Conservation (phyloP, 2,113 vertebrate species). For the Azemiops feae region DNA sequence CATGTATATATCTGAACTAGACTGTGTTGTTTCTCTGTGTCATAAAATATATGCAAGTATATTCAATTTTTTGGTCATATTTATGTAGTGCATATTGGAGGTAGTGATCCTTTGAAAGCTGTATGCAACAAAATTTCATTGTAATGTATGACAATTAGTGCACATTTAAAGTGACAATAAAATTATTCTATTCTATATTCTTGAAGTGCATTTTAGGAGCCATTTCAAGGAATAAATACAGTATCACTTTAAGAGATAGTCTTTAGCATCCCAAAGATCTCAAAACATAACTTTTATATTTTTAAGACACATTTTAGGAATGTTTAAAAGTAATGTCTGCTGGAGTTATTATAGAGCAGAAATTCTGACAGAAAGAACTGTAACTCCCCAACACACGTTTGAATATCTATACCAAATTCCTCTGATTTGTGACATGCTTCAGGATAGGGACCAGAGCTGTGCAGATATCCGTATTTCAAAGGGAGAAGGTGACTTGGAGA, state of each 20-base stretch:
- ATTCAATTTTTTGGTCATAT: no score
- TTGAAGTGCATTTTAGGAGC: background rate
- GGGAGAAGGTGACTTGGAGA: background rate
- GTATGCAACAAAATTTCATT: no score
- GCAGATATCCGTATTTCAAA: background rate
- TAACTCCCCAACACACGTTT: background rate
- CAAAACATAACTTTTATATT: background rate
- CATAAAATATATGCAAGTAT: no score
- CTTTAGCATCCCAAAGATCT: background rate
- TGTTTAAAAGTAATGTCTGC: background rate
- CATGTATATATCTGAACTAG: no score
- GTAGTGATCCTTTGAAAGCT: no score
- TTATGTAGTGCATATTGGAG: no score
- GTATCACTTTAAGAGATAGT: background rate
- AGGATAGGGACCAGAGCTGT: background rate
- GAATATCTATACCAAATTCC: background rate
- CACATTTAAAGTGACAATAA: no score
- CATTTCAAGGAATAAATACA: background rate
- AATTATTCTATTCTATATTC: background rate
- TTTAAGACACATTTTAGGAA: background rate
- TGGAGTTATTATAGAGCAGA: background rate
- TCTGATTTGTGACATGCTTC: background rate
- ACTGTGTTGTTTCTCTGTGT: no score
- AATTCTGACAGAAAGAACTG: background rate
- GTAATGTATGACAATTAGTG: no score